phyloP scores from a whole-genome alignment of 2,113 vertebrate species.

The Lagopus muta region DNA sequence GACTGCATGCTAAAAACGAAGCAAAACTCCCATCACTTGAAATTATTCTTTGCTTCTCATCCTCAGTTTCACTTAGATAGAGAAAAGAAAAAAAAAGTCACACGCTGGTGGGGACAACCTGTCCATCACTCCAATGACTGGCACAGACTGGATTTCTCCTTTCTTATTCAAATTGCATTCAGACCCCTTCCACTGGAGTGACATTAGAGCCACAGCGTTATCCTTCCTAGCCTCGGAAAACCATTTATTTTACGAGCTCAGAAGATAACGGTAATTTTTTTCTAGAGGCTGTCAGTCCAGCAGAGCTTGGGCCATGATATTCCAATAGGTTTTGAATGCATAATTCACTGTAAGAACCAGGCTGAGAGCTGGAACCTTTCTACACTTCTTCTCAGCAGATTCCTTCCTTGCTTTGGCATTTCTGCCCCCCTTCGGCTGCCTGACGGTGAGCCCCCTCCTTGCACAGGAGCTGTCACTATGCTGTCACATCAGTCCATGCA shows the following conservation, averaged over 20 bases:
- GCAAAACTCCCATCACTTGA: background rate
- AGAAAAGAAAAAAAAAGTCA: background rate
- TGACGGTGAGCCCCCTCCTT: background rate
- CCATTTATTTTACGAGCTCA: background rate
- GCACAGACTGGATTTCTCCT: background rate
- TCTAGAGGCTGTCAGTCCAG: background rate
- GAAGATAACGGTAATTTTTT: background rate
- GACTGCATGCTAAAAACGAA: background rate
- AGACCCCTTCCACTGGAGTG: background rate
- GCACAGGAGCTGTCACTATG: background rate
- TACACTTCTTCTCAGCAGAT: background rate
- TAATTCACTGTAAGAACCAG: background rate
- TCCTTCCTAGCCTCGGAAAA: background rate
- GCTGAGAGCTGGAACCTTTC: background rate
- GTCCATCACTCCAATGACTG: background rate
- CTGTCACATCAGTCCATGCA: background rate
- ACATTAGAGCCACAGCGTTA: background rate
- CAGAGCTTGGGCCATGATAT: background rate
- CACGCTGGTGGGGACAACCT: rapidly evolving
- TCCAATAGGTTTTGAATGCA: background rate
- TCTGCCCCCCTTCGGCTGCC: background rate
- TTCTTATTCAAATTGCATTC: background rate
- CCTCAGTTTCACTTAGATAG: background rate
- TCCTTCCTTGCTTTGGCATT: background rate
- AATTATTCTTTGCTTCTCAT: background rate